Evolutionary conservation across 2,797 vertebrate genomes (phyloP), one percentile per base, ranked within the genome.

Genomic region (Hippoglossus hippoglossus): DNA sequence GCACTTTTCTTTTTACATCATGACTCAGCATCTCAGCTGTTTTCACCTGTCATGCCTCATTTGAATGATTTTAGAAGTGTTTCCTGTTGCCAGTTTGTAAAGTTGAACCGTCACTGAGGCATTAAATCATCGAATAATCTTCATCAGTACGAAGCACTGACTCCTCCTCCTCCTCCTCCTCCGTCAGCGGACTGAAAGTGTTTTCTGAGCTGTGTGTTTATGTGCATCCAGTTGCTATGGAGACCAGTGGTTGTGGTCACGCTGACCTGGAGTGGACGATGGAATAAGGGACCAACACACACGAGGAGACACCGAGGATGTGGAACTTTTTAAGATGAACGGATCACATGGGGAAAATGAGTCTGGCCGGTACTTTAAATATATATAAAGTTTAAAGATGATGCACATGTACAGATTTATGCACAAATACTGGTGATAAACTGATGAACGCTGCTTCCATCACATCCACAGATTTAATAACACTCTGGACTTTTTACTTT

Each of bases 241-340:
- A 53, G 60, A 83, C 67, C 21, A 19, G 39, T 31, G 55, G 56
- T 31, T 22, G 16, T 3, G 18, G 52, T 19, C 46, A 11, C 26
- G 36, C 12, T 11, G 39, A 55, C 44, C 55, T 19, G 4, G 16
- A 44, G 53, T 24, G 55, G 36, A 63, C 24, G 54, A 73, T 24
- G 18, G 3, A 36, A 55, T 46, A 15, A 51, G 54, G 25, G 77
- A 81, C 58, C 5, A 24, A 72, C 72, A 75, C 67, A 75, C 74
- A 75, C 0, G 16, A 19, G 41, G 53, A n/a, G 44, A 26, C 12
- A n/a, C 15, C 44, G 63, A 5, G 65, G 44, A 19, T 18, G 44
- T 4, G 13, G 13, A 44, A 16, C 15, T 44, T 46, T 49, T 46
- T 56, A 12, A 41, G 15, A 55, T 19, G 25, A 31, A 55, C 13